phyloP scores from a whole-genome alignment of 1,140 invertebrate species.

The Chironomus striatipennis region DNA sequence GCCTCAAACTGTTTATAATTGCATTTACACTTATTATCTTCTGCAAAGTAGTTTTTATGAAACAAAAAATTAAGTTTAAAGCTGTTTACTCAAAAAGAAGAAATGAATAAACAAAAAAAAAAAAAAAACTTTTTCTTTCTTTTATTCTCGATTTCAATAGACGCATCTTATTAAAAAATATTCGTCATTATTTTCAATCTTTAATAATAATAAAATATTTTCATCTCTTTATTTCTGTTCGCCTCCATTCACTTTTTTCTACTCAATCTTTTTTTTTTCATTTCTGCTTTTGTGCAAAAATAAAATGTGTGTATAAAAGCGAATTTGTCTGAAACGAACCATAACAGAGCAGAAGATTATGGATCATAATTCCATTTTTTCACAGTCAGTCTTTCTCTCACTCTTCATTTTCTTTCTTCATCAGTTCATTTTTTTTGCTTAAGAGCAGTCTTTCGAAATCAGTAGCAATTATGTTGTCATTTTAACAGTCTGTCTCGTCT shows the following conservation, averaged over 20 bases:
- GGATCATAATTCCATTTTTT: neutral
- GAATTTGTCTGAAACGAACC: slow-evolving; percentile 4
- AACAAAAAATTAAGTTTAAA: neutral
- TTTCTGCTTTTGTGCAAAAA: neutral
- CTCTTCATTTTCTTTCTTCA: neutral
- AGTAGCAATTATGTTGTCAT: too few relatives aligned
- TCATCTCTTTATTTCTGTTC: neutral
- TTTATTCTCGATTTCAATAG: neutral
- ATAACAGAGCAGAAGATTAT: neutral
- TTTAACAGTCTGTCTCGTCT: too few relatives aligned
- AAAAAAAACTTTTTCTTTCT: neutral
- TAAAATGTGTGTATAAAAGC: slow-evolving; percentile 3
- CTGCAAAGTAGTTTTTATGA: too few relatives aligned
- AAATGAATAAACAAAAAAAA: neutral
- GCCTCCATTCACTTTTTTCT: slow-evolving; percentile 10
- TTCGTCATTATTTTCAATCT: neutral
- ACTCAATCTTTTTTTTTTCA: neutral
- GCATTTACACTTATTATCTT: too few relatives aligned
- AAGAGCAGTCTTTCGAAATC: too few relatives aligned
- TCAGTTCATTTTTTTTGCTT: neutral
- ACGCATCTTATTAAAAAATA: neutral
- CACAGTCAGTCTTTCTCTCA: neutral
- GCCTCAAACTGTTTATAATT: too few relatives aligned
- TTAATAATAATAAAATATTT: neutral
- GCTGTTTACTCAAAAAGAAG: neutral